Base-by-base conservation (phyloP, 2,797 vertebrate genomes). In the Betta splendens region DNA sequence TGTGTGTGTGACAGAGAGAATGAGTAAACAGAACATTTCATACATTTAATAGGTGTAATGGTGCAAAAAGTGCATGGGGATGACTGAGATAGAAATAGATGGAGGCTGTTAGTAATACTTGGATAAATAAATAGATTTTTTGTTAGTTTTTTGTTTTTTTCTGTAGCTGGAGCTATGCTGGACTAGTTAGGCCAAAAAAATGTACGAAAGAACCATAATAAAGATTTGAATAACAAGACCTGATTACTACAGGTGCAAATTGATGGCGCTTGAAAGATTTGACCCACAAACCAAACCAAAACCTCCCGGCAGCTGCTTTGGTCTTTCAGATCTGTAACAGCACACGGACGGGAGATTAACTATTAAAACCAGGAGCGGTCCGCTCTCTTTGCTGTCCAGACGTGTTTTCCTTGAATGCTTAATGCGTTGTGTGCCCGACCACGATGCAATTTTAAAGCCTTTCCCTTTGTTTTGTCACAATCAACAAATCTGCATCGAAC, bases 1-100 rank as follows among this genome's bases (percentile, higher is more conserved):
- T 61, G 52, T 48, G 42, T n/a, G n/a, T n/a, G n/a, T n/a, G n/a
- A n/a, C n/a, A n/a, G n/a, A n/a, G n/a, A n/a, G n/a, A n/a, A n/a
- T n/a, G n/a, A n/a, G n/a, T n/a, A 7, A 25, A 55, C 53, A n/a
- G n/a, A n/a, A n/a, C 66, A 77, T 73, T 71, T 56, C 56, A 69
- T 59, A 66, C 33, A 62, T 54, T 61, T 64, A 61, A 79, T 79
- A 69, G 48, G 48, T 15, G 37, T 83, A 73, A 77, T 77, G 43
- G 47, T 31, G 73, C 50, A 75, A 72, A 62, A 51, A 40, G 50
- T 58, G 37, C 63, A 73, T 69, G 68, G 48, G 50, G 68, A 63
- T 77, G 75, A 81, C 72, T 81, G 64, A 79, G 79, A 75, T 77
- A 48, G 44, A 69, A 77, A 84, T 72, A 70, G 42, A 75, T 72